Conservation (phyloP, 2,113 vertebrate genomes). For the Trinectes maculatus region DNA sequence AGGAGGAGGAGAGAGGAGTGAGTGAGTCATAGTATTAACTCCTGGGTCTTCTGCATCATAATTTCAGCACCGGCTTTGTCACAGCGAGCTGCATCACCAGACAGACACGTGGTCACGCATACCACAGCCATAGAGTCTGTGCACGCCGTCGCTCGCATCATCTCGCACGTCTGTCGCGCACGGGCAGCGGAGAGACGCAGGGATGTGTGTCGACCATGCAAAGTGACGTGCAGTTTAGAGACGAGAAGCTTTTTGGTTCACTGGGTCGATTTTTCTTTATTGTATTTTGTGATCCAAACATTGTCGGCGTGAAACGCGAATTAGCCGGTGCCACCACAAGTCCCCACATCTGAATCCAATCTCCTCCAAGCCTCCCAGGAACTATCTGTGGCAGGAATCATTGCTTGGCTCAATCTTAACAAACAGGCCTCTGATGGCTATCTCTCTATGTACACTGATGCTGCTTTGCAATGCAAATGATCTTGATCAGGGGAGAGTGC, state of each 20-base stretch:
- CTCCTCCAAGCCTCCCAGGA: conserved; percentile 42
- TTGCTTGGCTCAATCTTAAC: conserved; percentile 49
- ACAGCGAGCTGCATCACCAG: conserved; percentile 75
- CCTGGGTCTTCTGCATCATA: conserved; percentile 66
- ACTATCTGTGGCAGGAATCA: conserved; percentile 51
- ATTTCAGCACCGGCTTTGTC: conserved; percentile 62
- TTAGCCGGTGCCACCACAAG: conserved; percentile 9
- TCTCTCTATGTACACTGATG: conserved; percentile 48
- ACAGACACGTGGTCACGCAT: conserved; percentile 64
- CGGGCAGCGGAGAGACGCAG: neutral
- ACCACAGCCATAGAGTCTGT: conserved; percentile 38
- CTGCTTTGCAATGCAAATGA: conserved; percentile 82
- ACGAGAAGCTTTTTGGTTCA: too few species aligned
- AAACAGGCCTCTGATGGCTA: conserved; percentile 67
- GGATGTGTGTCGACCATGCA: too few species aligned
- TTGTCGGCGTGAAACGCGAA: conserved; percentile 23
- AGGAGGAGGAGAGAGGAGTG: conserved; percentile 29
- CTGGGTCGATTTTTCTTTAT: too few species aligned
- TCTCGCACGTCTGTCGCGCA: conserved; percentile 3
- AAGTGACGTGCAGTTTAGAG: too few species aligned
- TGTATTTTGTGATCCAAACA: conserved; percentile 40
- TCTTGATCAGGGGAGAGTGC: conserved; percentile 49
- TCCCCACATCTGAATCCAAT: conserved; percentile 5
- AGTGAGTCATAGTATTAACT: conserved; percentile 71
- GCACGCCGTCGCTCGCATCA: conserved; percentile 12